phyloP scores from a whole-genome alignment of 2,113 vertebrate genomes.

The Castor canadensis region DNA sequence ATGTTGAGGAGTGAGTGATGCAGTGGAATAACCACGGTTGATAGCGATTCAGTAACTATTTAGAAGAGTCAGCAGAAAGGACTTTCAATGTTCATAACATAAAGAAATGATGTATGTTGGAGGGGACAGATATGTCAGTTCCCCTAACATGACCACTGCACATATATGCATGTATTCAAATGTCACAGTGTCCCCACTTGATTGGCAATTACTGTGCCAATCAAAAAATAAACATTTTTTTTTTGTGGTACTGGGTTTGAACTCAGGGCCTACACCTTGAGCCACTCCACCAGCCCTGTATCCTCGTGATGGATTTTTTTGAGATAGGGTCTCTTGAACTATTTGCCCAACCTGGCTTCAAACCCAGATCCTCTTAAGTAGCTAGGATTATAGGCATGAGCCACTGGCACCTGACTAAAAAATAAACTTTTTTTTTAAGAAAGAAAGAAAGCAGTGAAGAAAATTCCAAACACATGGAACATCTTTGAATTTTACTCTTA shows the following conservation, averaged over 20 bases:
- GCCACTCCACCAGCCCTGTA: too few relatives aligned
- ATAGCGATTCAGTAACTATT: neutral
- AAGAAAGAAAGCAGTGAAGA: neutral
- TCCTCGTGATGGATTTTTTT: too few relatives aligned
- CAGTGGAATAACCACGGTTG: neutral
- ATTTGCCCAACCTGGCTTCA: too few relatives aligned
- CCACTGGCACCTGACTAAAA: too few relatives aligned
- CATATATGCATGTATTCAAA: neutral
- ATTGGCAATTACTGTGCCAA: neutral
- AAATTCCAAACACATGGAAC: neutral
- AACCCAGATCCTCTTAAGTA: too few relatives aligned
- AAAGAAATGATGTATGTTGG: neutral
- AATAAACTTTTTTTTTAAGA: neutral
- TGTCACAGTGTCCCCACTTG: neutral
- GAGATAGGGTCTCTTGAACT: too few relatives aligned
- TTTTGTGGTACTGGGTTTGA: too few relatives aligned
- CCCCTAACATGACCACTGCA: too few relatives aligned
- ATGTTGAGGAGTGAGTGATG: neutral
- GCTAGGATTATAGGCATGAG: too few relatives aligned
- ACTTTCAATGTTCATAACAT: neutral
- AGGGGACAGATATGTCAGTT: neutral
- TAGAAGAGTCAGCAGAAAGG: neutral
- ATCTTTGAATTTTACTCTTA: neutral
- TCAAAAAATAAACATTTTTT: too few relatives aligned
- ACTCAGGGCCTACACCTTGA: too few relatives aligned